These are phyloP conservation scores for Aphelinus certus DNA, from an alignment of 1,140 invertebrate genomes.

Conservation along the genomic window DNA sequence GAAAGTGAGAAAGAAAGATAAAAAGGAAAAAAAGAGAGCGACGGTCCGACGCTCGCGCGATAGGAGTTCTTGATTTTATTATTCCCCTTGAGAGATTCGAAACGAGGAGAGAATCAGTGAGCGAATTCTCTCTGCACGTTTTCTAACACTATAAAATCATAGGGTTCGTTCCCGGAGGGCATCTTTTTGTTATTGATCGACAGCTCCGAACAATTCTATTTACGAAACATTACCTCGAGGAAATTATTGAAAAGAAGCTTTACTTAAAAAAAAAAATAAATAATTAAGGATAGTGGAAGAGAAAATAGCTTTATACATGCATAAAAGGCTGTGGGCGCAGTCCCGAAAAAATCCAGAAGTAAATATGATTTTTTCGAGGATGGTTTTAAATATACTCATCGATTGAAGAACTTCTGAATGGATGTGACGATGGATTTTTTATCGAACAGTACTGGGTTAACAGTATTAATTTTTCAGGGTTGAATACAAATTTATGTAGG, in stretches of 20 bases:
- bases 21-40: slow-evolving; percentile 1
- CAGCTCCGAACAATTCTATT: slow-evolving; percentile 18
- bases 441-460: no score
- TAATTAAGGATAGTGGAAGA: slow-evolving; percentile 18
- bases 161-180: slow-evolving; percentile 10
- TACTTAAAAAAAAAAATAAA: background rate
- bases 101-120: slow-evolving; percentile 39
- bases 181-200: slow-evolving; percentile 20
- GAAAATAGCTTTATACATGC: background rate
- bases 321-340: no score
- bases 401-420: no score
- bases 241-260: no score
- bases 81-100: slow-evolving; percentile 39
- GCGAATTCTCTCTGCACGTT: slow-evolving; percentile 16
- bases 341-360: no score
- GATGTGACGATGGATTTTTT: no score
- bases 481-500: no score
- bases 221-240: slow-evolving; percentile 10
- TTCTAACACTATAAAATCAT: slow-evolving; percentile 35
- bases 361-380: no score
- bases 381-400: no score
- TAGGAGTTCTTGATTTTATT: slow-evolving; percentile 39
- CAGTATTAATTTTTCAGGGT: no score
- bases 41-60: slow-evolving; percentile 4
- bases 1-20: background rate